Conservation (phyloP, 2,797 vertebrate genomes). For the Otolemur crassicaudatus region DNA sequence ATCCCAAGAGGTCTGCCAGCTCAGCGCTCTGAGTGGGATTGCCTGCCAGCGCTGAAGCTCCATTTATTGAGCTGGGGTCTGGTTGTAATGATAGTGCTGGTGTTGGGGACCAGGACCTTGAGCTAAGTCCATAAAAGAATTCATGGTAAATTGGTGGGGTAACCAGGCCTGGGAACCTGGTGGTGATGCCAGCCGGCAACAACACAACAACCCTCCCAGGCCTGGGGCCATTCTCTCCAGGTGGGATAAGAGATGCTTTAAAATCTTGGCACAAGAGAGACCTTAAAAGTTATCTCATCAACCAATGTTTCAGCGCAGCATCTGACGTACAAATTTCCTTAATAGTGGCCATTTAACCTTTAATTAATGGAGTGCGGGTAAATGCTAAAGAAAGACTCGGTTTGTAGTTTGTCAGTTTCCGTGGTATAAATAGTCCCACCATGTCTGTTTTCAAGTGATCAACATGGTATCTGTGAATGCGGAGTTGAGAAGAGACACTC, state of each 20-base stretch:
- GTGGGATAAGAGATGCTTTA: background rate
- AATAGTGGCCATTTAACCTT: background rate
- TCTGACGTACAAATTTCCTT: background rate
- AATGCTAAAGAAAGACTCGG: background rate
- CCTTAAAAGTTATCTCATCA: background rate
- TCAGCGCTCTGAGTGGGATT: background rate
- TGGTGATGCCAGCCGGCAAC: background rate
- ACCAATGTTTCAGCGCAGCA: background rate
- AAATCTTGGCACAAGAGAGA: background rate
- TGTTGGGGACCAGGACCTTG: background rate
- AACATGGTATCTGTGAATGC: background rate
- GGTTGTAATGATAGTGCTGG: background rate
- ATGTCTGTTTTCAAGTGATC: background rate
- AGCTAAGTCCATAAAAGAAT: background rate
- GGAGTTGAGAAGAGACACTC: background rate
- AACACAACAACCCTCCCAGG: background rate
- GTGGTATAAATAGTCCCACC: background rate
- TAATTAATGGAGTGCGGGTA: background rate
- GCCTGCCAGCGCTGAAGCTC: background rate
- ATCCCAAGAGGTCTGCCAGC: background rate
- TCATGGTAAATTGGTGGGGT: background rate
- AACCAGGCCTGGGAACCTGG: background rate
- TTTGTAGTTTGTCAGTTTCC: slow-evolving; percentile 15
- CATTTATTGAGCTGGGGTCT: background rate
- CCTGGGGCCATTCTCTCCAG: background rate